These are phyloP conservation scores for Tenthredo livida DNA, from an alignment of 2,888 invertebrate genomes.

Conservation along the genomic window DNA sequence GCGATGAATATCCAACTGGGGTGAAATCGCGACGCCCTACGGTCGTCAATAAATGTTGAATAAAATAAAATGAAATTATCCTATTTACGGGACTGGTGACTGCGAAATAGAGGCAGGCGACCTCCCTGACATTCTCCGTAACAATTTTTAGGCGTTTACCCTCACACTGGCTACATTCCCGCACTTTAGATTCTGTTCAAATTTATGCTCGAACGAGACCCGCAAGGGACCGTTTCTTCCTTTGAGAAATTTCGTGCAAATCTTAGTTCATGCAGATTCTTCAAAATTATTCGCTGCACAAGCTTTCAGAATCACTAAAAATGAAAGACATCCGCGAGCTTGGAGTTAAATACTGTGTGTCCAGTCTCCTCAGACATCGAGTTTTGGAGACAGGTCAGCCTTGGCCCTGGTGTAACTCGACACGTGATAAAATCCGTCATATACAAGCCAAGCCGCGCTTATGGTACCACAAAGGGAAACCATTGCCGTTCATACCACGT, in stretches of 20 bases:
- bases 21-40: not conserved
- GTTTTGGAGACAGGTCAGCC: slow-evolving; percentile 10
- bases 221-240: not conserved
- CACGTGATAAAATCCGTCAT: slow-evolving; percentile 44
- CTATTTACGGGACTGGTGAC: not conserved
- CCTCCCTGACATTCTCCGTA: not conserved
- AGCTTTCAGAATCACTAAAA: not conserved
- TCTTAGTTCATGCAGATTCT: not conserved
- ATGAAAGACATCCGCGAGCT: not conserved
- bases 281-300: no score
- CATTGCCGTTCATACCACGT: slow-evolving; percentile 27
- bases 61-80: slow-evolving; percentile 24
- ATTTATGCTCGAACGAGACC: not conserved
- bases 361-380: slow-evolving; percentile 3
- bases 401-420: slow-evolving; percentile 21
- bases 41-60: slow-evolving; percentile 22
- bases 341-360: not conserved
- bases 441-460: slow-evolving; percentile 10
- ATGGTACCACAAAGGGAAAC: slow-evolving; percentile 39
- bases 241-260: not conserved
- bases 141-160: not conserved
- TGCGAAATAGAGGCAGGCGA: not conserved
- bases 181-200: not conserved
- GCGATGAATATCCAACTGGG: not conserved
- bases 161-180: not conserved